These are phyloP conservation scores for Hoplodrina ambigua DNA, from an alignment of 2,888 invertebrate species.

Conservation along the genomic window DNA sequence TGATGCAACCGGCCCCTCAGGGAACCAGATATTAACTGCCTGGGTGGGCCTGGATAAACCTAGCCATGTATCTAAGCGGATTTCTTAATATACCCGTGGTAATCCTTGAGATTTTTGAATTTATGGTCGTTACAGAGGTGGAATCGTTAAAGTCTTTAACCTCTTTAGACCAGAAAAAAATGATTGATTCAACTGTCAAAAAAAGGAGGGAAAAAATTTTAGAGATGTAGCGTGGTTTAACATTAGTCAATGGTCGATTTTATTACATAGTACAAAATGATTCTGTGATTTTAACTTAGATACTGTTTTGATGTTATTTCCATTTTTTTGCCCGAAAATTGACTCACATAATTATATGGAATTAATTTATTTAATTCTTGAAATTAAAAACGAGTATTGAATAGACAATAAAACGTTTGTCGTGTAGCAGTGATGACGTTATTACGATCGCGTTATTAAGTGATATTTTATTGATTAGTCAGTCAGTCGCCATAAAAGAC, in stretches of 20 bases:
- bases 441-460: background rate
- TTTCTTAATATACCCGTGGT: constrained; percentile 31
- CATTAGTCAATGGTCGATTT: constrained; percentile 11
- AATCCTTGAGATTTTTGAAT: constrained; percentile 27
- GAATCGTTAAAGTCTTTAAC: background rate
- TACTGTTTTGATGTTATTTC: background rate
- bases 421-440: background rate
- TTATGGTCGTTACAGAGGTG: constrained; percentile 32
- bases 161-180: constrained; percentile 6
- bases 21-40: constrained; percentile 56
- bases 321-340: too few species aligned
- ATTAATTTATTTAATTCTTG: background rate
- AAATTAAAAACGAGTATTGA: constrained; percentile 17
- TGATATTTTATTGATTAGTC: constrained; percentile 15
- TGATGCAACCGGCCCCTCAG: constrained; percentile 65
- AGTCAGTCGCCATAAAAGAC: constrained; percentile 3
- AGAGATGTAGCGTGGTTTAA: constrained; percentile 6
- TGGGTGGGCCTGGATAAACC: constrained; percentile 63
- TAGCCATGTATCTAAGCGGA: constrained; percentile 31
- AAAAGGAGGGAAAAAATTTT: constrained; percentile 6
- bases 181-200: background rate
- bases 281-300: too few species aligned
- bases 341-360: too few species aligned
- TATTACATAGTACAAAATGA: background rate
- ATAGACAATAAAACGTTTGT: constrained; percentile 5